Conservation (phyloP, 2,797 vertebrate genomes). For the Manis pentadactyla region DNA sequence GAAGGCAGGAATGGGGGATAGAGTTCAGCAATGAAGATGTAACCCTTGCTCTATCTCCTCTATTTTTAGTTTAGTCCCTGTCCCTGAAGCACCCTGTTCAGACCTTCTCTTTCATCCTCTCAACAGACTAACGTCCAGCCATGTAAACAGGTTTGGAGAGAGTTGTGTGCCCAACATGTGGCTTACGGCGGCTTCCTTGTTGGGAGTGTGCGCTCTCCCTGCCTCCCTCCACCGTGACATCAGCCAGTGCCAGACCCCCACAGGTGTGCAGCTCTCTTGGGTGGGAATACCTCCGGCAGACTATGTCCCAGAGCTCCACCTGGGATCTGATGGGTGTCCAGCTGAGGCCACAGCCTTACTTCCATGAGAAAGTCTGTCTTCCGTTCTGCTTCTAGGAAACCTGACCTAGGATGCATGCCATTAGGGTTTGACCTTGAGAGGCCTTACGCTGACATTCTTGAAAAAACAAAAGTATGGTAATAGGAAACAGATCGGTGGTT, state of each 20-base stretch:
- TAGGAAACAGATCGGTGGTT: not conserved
- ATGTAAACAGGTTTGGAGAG: not conserved
- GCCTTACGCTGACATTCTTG: not conserved
- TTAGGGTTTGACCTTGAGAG: not conserved
- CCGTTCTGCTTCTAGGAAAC: not conserved
- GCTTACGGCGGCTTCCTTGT: not conserved
- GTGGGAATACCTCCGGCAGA: not conserved
- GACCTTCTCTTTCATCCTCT: not conserved
- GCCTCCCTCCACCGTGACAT: not conserved
- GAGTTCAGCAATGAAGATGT: not conserved
- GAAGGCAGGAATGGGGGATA: not conserved
- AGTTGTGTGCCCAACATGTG: not conserved
- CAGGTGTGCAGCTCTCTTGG: not conserved
- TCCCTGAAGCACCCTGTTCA: no score
- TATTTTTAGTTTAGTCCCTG: not conserved
- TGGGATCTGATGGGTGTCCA: not conserved
- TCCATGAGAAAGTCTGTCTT: accelerated
- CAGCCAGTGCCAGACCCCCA: not conserved
- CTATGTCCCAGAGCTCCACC: not conserved
- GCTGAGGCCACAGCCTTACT: not conserved
- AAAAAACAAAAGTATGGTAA: not conserved
- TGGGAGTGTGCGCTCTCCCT: no score
- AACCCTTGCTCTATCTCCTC: not conserved
- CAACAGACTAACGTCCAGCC: not conserved
- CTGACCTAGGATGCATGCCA: not conserved